Base-by-base conservation (phyloP, 64 coral and sea anemone genomes). In the Dendronephthya gigantea region DNA sequence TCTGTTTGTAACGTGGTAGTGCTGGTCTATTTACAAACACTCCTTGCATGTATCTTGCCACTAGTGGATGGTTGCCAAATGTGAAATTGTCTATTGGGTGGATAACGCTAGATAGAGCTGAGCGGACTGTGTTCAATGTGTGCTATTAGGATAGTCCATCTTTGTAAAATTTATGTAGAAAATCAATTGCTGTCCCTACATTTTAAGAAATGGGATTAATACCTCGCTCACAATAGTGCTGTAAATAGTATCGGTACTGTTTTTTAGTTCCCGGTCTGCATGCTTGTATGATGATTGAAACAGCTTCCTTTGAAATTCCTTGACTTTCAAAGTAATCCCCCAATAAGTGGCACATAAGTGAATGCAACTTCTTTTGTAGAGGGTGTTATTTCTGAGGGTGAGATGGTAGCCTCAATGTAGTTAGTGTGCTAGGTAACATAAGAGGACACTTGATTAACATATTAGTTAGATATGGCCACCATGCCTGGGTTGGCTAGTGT, bases 261-360 rank as follows among this genome's bases (percentile, higher is more conserved):
- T 89, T 83, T 50, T 4, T 75, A 25, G 87, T 89, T 82, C 87
- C 76, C 0, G 87, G 39, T 66, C 87, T 39, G 76, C 82, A 83
- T 19, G 35, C 87, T 66, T 83, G 87, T 41, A 83, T 81, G n/a
- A n/a, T n/a, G n/a, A n/a, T n/a, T n/a, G n/a, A n/a, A n/a, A n/a
- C n/a, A n/a, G n/a, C n/a, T n/a, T 84, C 82, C 47, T 19, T 48
- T 81, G 86, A 92, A 92, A 88, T 85, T 84, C 86, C 90, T 92
- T 47, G 36, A 85, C 50, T 88, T 32, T 51, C 79, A n/a, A 49
- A 88, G 68, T 22, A 81, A 84, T 86, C 43, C 14, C 86, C 83
- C 34, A 83, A 88, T 69, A 92, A 88, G 86, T 84, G 90, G 86
- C 90, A 88, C 81, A 88, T 69, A 58, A 92, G 81, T 75, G 88